Evolutionary conservation across 2,113 vertebrate species (phyloP).

Genomic region (Ameiurus melas): DNA sequence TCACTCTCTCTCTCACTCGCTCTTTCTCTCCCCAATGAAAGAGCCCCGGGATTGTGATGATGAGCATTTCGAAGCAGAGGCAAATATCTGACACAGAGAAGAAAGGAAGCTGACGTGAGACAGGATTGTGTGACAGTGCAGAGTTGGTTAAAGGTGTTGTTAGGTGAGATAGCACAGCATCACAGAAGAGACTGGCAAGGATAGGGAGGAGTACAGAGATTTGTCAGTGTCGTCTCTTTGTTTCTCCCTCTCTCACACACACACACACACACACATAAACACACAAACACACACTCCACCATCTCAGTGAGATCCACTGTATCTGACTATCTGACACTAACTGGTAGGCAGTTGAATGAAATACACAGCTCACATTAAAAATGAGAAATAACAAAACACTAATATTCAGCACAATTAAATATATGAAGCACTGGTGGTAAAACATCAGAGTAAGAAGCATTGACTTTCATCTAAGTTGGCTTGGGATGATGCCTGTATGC

Average conservation of each 20-base stretch:
- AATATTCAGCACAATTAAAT: neutral
- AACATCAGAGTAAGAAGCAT: neutral
- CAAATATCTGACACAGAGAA: conserved; percentile 53
- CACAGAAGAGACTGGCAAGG: conserved; percentile 37
- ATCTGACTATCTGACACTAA: neutral
- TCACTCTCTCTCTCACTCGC: conserved; percentile 43
- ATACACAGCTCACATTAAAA: neutral
- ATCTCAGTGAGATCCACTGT: neutral
- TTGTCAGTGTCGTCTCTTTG: conserved; percentile 58
- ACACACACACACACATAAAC: neutral
- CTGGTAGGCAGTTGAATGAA: neutral
- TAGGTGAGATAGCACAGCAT: conserved; percentile 47
- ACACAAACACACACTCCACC: neutral
- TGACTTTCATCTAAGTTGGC: conserved; percentile 10
- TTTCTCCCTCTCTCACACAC: conserved; percentile 6
- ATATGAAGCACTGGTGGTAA: neutral
- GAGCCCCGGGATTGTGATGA: conserved; percentile 53
- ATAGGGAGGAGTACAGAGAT: conserved; percentile 24
- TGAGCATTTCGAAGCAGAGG: conserved; percentile 57
- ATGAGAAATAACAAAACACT: neutral
- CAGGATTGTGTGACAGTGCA: conserved; percentile 31
- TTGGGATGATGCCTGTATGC: conserved; percentile 27
- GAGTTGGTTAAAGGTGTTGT: conserved; percentile 57
- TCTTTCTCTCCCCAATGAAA: conserved; percentile 52
- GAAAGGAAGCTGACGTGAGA: conserved; percentile 31